These are phyloP conservation scores for Typhlomys cinereus DNA, from an alignment of 2,113 vertebrate genomes.

Conservation along the genomic window DNA sequence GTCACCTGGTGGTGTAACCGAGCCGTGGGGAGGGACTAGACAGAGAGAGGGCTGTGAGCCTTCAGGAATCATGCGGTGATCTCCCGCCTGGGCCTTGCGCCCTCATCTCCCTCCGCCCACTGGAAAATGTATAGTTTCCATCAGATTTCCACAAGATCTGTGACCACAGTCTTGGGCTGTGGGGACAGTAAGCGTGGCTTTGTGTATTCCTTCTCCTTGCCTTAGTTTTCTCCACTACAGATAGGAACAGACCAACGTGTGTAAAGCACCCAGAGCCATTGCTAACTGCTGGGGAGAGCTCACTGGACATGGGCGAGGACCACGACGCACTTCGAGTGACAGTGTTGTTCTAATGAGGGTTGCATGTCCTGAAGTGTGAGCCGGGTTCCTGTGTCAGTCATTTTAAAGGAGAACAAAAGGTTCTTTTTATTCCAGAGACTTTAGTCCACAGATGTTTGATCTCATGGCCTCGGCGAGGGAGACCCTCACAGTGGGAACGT, in stretches of 20 bases:
- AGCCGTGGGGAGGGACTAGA: neutral
- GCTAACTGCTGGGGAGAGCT: neutral
- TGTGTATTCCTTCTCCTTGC: fast-evolving
- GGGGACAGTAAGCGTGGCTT: neutral
- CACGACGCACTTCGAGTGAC: too few species aligned
- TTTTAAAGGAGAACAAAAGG: neutral
- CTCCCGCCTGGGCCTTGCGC: neutral
- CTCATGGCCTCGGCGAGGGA: neutral
- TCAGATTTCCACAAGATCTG: neutral
- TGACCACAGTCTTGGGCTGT: neutral
- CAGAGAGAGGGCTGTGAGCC: neutral
- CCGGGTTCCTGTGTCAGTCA: neutral
- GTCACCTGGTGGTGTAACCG: too few species aligned
- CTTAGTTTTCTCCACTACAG: neutral
- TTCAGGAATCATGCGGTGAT: neutral
- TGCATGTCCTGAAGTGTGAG: neutral
- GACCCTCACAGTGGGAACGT: neutral
- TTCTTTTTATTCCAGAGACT: neutral
- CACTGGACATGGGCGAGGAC: too few species aligned
- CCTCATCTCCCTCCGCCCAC: neutral
- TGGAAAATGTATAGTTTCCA: neutral
- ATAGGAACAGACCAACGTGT: fast-evolving
- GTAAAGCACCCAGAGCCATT: fast-evolving
- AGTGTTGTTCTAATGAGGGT: neutral
- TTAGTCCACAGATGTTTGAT: neutral